phyloP scores from a whole-genome alignment of 2,888 invertebrate species.

The Nephrotoma flavescens region DNA sequence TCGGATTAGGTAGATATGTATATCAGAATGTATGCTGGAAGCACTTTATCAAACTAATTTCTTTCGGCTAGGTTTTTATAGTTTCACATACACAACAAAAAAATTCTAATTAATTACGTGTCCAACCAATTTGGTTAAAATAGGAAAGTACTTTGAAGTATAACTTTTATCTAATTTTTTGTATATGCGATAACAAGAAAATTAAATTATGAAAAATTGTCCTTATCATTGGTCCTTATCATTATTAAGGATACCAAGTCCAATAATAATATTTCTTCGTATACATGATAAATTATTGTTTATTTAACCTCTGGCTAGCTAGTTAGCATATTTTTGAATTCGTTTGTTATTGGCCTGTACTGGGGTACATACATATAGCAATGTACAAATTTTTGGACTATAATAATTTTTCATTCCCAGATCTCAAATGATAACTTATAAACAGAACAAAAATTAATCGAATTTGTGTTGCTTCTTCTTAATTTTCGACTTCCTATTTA shows the following conservation, averaged over 20 bases:
- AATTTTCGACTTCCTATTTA: not conserved
- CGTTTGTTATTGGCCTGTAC: not conserved
- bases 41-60: not conserved
- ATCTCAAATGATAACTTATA: not conserved
- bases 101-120: not conserved
- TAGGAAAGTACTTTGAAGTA: not conserved
- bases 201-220: not conserved
- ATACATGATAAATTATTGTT: not conserved
- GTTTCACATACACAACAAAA: not conserved
- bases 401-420: not conserved
- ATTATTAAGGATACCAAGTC: not conserved
- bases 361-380: not conserved
- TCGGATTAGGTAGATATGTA: not conserved
- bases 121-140: not conserved
- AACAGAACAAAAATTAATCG: not conserved
- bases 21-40: not conserved
- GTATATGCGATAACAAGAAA: not conserved
- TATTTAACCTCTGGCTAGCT: not conserved
- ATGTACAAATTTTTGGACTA: not conserved
- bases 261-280: not conserved
- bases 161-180: not conserved
- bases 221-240: not conserved
- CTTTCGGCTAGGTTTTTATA: not conserved
- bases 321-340: not conserved
- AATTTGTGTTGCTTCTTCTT: not conserved